phyloP scores from a whole-genome alignment of 2,797 vertebrate species.

The Peromyscus aztecus region DNA sequence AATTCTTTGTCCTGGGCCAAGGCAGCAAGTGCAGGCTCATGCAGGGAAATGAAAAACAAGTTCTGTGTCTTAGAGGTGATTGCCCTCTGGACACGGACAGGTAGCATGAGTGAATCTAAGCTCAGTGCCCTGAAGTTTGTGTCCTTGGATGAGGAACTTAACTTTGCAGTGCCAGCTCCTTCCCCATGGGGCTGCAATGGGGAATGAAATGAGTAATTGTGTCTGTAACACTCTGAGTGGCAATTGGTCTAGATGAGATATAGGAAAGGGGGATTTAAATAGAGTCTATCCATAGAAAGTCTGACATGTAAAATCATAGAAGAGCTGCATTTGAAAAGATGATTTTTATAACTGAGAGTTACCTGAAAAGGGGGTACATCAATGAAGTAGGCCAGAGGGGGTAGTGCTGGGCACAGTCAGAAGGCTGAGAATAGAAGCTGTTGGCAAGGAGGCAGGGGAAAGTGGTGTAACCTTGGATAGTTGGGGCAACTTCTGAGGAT shows the following conservation, averaged over 20 bases:
- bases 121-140: not conserved
- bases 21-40: not conserved
- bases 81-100: not conserved
- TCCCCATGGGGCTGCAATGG: not conserved
- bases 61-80: fast-evolving
- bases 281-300: not conserved
- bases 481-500: not conserved
- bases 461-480: not conserved
- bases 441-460: not conserved
- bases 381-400: too few relatives aligned
- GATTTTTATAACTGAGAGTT: not conserved
- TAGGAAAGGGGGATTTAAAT: not conserved
- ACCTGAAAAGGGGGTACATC: not conserved
- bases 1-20: not conserved
- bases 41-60: not conserved
- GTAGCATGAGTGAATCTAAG: not conserved
- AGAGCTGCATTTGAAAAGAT: not conserved
- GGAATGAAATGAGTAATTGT: not conserved
- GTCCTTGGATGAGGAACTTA: not conserved
- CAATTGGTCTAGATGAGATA: not conserved
- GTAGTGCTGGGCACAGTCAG: not conserved
- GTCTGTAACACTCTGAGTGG: not conserved
- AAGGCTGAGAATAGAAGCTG: not conserved
- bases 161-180: not conserved
- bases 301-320: not conserved